Evolutionary conservation across 1,140 invertebrate genomes (phyloP).

Genomic region (Bombus terrestris): DNA sequence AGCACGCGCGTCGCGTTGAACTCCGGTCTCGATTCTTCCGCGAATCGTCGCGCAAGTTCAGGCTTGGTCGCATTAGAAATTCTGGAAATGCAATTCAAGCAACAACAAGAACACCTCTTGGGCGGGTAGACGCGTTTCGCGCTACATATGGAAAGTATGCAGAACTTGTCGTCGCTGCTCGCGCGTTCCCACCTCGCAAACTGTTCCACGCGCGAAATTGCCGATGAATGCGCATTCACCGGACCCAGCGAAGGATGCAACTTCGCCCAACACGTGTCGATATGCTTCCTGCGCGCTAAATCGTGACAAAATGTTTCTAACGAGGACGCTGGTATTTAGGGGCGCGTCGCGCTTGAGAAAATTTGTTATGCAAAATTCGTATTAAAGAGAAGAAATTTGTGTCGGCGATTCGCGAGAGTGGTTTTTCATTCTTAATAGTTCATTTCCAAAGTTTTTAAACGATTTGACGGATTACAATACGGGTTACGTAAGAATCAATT

Average conservation of each 20-base stretch:
- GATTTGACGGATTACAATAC: background rate
- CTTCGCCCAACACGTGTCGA: slow-evolving; percentile 62
- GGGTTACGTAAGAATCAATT: too few relatives aligned
- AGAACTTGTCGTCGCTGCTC: slow-evolving; percentile 57
- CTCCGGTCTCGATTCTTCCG: background rate
- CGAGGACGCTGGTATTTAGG: slow-evolving; percentile 4
- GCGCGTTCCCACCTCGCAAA: slow-evolving; percentile 57
- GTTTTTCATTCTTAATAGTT: too few relatives aligned
- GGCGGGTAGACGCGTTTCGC: slow-evolving; percentile 36
- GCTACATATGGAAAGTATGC: slow-evolving; percentile 55
- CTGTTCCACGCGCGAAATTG: slow-evolving; percentile 68
- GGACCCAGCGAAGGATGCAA: slow-evolving; percentile 61
- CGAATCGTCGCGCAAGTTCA: too few relatives aligned
- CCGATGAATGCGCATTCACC: slow-evolving; percentile 74
- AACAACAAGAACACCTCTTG: slow-evolving; percentile 58
- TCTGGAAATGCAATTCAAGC: slow-evolving; percentile 50
- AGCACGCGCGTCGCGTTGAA: background rate
- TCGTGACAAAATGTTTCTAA: slow-evolving; percentile 19
- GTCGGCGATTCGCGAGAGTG: background rate
- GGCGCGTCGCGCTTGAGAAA: background rate
- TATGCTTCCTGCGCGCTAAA: slow-evolving; percentile 47
- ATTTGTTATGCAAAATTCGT: background rate
- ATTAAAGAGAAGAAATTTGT: background rate
- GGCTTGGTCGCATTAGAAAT: slow-evolving; percentile 38
- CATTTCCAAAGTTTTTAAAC: background rate